phyloP scores from a whole-genome alignment of 2,113 vertebrate species.

The Anhinga rufa region DNA sequence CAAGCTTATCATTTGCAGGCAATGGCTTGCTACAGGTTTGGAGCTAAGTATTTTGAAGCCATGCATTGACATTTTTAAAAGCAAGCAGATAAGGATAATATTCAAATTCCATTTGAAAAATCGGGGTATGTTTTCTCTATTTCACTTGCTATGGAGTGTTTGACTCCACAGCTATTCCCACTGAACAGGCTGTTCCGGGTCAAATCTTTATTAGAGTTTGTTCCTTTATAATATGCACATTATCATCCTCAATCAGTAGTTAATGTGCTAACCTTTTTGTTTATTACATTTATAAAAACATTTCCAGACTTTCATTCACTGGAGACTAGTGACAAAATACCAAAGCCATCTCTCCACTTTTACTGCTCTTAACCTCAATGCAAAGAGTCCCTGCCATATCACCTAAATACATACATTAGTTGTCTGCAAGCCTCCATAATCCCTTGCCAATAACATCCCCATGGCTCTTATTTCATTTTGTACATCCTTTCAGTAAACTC shows the following conservation, averaged over 20 bases:
- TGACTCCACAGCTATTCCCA: not conserved
- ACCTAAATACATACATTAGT: not conserved
- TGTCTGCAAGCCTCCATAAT: not conserved
- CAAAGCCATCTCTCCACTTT: not conserved
- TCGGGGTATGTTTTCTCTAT: fast-evolving
- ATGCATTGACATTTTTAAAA: not conserved
- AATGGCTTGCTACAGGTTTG: not conserved
- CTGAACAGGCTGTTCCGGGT: not conserved
- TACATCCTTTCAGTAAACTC: not conserved
- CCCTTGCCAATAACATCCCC: not conserved
- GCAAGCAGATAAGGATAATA: not conserved
- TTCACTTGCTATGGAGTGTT: not conserved
- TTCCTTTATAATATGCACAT: not conserved
- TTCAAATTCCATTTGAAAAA: not conserved
- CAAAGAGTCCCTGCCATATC: not conserved
- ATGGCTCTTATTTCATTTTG: not conserved
- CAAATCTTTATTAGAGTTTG: not conserved
- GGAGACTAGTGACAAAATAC: not conserved
- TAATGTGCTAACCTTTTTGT: not conserved
- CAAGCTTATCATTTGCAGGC: not conserved
- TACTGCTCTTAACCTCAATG: not conserved
- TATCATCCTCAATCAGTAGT: not conserved
- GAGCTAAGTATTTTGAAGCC: not conserved
- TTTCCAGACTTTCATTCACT: not conserved
- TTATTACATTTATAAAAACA: not conserved